phyloP scores from a whole-genome alignment of 2,797 vertebrate species.

The Bovichtus diacanthus region DNA sequence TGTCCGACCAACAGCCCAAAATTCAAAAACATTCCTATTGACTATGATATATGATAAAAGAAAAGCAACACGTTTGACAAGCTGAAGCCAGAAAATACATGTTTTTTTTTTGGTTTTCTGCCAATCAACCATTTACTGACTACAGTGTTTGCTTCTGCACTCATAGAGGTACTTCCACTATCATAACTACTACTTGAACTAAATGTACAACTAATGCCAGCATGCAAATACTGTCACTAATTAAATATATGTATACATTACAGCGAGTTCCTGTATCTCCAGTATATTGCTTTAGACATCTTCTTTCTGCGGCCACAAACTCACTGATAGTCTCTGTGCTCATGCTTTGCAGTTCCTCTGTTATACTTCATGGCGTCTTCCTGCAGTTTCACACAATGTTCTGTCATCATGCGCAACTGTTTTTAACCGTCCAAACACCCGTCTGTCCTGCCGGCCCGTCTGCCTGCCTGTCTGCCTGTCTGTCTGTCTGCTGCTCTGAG shows the following conservation, averaged over 20 bases:
- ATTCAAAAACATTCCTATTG: not conserved
- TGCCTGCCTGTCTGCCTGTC: not conserved
- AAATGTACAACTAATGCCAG: not conserved
- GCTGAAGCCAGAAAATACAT: not conserved
- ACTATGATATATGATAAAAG: not conserved
- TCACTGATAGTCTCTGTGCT: constrained; percentile 61
- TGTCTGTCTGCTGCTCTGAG: not conserved
- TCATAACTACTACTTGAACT: not conserved
- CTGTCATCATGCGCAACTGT: constrained; percentile 38
- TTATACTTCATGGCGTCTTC: constrained; percentile 45
- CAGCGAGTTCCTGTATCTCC: too few relatives aligned
- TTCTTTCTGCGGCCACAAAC: constrained; percentile 25
- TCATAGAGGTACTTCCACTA: not conserved
- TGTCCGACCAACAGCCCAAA: not conserved
- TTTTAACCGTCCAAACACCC: not conserved
- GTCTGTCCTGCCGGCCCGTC: not conserved
- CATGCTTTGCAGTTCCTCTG: constrained; percentile 30
- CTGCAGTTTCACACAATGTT: constrained; percentile 40
- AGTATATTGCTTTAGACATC: not conserved
- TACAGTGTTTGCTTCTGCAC: not conserved
- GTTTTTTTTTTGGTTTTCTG: not conserved
- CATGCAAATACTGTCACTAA: not conserved
- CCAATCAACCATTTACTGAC: not conserved
- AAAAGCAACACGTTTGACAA: not conserved
- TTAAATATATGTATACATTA: too few relatives aligned